Percentiles rank a stretch among this genome's conserved stretches.
Evolutionary conservation across 2,888 invertebrate genomes (phyloP).

Genomic region (Drosophila aldrichi): DNA sequence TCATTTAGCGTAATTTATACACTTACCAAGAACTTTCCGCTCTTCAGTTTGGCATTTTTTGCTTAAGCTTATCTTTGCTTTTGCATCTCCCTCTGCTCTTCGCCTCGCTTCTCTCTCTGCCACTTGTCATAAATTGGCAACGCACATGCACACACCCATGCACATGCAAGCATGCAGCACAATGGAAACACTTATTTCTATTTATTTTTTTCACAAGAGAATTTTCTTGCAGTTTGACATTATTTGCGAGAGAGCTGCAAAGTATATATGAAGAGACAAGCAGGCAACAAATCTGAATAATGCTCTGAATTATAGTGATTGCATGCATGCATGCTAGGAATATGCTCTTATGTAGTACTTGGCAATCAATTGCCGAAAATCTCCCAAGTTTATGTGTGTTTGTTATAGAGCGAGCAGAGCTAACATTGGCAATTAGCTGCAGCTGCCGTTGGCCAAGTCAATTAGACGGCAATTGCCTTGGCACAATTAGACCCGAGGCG

Average conservation of each 20-base stretch:
- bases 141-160: slow-evolving; percentile 18
- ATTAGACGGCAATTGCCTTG: slow-evolving; percentile 57
- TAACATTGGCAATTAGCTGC: neutral
- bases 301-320: slow-evolving; percentile 26
- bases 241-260: slow-evolving; percentile 37
- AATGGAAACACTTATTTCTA: slow-evolving; percentile 27
- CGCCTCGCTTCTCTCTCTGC: slow-evolving; percentile 23
- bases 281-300: slow-evolving; percentile 26
- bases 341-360: neutral
- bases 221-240: slow-evolving; percentile 56
- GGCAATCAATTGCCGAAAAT: neutral
- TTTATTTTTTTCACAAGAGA: slow-evolving; percentile 6
- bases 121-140: slow-evolving; percentile 77
- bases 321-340: slow-evolving; percentile 8
- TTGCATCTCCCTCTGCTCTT: slow-evolving; percentile 47
- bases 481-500: slow-evolving; percentile 27
- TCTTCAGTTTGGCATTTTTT: slow-evolving; percentile 54
- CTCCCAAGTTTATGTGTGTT: neutral
- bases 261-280: slow-evolving; percentile 17
- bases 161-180: slow-evolving; percentile 15
- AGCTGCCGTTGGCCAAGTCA: slow-evolving; percentile 30
- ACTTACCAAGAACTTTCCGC: slow-evolving; percentile 58
- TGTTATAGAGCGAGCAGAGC: too few relatives aligned
- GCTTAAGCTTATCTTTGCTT: slow-evolving; percentile 58
- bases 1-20: slow-evolving; percentile 73